Conservation (phyloP, 2,113 vertebrate species). For the Apteryx owenii region DNA sequence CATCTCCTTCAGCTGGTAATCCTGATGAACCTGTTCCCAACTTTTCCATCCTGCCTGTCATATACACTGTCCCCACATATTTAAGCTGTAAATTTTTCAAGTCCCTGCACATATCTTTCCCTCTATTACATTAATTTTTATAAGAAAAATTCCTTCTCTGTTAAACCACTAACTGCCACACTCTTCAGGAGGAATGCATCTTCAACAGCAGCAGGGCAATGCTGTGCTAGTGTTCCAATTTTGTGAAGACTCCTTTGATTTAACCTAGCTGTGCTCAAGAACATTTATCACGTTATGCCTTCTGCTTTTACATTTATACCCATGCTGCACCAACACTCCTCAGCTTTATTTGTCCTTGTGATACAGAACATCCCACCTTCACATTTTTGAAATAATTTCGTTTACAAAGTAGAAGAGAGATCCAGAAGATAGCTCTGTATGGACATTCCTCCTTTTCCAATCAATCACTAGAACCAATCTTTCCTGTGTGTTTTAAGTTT, state of each 20-base stretch:
- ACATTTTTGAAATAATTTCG: background rate
- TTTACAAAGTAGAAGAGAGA: background rate
- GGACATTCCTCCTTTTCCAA: constrained; percentile 8
- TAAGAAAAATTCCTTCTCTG: background rate
- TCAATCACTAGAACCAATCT: background rate
- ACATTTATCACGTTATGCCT: background rate
- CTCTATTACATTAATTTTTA: background rate
- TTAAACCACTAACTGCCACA: background rate
- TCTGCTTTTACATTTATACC: background rate
- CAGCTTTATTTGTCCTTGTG: background rate
- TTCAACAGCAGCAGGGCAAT: background rate
- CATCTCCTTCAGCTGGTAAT: background rate
- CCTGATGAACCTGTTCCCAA: background rate
- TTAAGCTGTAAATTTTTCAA: background rate
- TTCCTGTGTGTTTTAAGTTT: background rate
- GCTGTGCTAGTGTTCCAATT: background rate
- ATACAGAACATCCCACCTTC: background rate
- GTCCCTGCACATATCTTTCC: background rate
- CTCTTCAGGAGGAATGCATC: background rate
- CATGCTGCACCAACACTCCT: background rate
- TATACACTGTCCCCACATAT: background rate
- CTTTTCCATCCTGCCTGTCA: background rate
- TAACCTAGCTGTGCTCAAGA: background rate
- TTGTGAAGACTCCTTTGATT: background rate
- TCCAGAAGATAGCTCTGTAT: background rate